These are phyloP conservation scores for Lasioglossum vierecki DNA, from an alignment of 2,888 invertebrate species.

Conservation along the genomic window DNA sequence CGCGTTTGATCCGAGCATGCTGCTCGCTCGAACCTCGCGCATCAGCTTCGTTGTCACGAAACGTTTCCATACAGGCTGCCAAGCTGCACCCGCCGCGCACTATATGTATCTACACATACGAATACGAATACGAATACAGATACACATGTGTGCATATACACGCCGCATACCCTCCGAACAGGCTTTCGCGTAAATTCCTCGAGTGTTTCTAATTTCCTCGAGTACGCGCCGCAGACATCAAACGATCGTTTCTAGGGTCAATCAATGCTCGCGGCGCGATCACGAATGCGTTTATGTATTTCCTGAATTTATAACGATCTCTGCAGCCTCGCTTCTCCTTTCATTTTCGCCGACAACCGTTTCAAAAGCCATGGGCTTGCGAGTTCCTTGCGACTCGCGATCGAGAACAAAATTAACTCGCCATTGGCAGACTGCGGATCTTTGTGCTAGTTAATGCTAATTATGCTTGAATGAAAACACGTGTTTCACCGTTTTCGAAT, in stretches of 20 bases:
- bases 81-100: neutral
- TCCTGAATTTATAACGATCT: constrained; percentile 26
- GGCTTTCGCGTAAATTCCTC: constrained; percentile 51
- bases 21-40: constrained; percentile 39
- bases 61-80: constrained; percentile 20
- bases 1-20: constrained; percentile 54
- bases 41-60: constrained; percentile 48
- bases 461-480: neutral
- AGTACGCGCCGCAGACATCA: constrained; percentile 43
- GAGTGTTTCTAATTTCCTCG: constrained; percentile 56
- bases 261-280: constrained; percentile 40
- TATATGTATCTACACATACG: neutral
- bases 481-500: no score
- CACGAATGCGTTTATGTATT: constrained; percentile 44
- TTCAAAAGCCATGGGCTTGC: neutral
- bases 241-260: constrained; percentile 47
- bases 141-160: neutral
- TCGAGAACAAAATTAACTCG: neutral
- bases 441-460: neutral
- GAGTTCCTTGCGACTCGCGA: neutral
- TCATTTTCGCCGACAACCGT: neutral
- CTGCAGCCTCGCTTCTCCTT: neutral
- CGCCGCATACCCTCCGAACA: constrained; percentile 10
- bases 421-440: neutral
- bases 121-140: no score